phyloP scores from a whole-genome alignment of 2,888 invertebrate species.

The Xanthorhoe designata region DNA sequence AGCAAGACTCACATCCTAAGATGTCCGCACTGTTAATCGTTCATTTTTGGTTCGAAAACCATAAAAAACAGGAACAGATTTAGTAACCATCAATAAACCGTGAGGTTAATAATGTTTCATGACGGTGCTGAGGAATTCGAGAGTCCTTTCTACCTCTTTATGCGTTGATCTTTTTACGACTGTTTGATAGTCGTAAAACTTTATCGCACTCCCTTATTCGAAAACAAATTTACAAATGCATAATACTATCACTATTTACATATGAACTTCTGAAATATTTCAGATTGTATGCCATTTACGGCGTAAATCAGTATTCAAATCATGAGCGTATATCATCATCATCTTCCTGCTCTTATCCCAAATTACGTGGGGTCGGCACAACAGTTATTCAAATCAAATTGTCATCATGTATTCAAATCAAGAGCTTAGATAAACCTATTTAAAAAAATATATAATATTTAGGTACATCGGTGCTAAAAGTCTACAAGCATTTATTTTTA shows the following conservation, averaged over 20 bases:
- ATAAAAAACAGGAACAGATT: neutral
- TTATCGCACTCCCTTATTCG: slow-evolving; percentile 55
- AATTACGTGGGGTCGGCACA: too few species aligned
- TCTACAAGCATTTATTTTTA: neutral
- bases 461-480: neutral
- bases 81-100: neutral
- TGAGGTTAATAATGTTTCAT: slow-evolving; percentile 6
- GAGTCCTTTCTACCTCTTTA: slow-evolving; percentile 47
- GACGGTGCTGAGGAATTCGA: slow-evolving; percentile 45
- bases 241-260: slow-evolving; percentile 29
- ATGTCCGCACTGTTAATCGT: neutral
- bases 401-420: too few species aligned
- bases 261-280: slow-evolving; percentile 5
- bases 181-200: slow-evolving; percentile 63
- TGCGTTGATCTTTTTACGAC: slow-evolving; percentile 64
- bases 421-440: neutral
- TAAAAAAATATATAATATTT: neutral
- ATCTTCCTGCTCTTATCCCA: too few species aligned
- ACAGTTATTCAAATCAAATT: too few species aligned
- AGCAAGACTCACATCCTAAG: neutral
- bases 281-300: neutral
- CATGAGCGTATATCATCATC: neutral
- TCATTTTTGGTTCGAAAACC: neutral
- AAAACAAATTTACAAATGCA: slow-evolving; percentile 40
- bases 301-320: neutral